Evolutionary conservation across 30 jellyfish, hydroid and myxozoan genomes (phyloP), one percentile per base, ranked within the genome.

Genomic region (Cassiopea andromeda): DNA sequence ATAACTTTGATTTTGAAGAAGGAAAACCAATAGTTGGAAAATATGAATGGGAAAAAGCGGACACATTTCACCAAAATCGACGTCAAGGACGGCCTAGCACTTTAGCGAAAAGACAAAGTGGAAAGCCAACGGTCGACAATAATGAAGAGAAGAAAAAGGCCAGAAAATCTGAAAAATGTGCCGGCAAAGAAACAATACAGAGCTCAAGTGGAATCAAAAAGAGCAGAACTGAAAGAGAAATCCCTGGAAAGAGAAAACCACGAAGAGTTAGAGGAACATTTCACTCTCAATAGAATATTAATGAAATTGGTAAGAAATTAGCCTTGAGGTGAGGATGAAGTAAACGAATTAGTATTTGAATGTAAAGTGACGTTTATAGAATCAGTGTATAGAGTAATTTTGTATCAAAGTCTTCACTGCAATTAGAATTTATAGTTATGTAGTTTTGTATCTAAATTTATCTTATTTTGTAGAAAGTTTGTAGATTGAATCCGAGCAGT

Each of bases 11-110:
- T 86, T 88, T 93, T 80, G 95, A 89, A 46, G 77, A 75, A 46
- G 97, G 77, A n/a, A 60, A 73, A 38, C 98, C 98, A 15, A 44
- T 93, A 68, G 75, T 60, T 57, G 98, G 98, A 27, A 80, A 77
- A 43, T 93, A 77, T 58, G 80, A 85, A 69, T 93, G 98, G 98
- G 75, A 61, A 47, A 27, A 60, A 70, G 57, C 54, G 27, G 79
- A 70, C 1, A 27, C 79, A 43, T 70, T 54, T 8, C 18, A n/a
- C 50, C 38, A 12, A 1, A 50, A 70, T 2, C 14, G 50, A 4
- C n/a, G 79, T 50, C 79, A n/a, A 7, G 27, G 54, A 43, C 84
- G 84, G 84, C 87, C 87, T 78, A 78, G 19, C 46, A 44, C 50
- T 7, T 18, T n/a, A 48, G 74, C 54, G 18, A 77, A 48, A 18